These are phyloP conservation scores for Aphrophora alni DNA, from an alignment of 2,888 invertebrate species.

Conservation along the genomic window DNA sequence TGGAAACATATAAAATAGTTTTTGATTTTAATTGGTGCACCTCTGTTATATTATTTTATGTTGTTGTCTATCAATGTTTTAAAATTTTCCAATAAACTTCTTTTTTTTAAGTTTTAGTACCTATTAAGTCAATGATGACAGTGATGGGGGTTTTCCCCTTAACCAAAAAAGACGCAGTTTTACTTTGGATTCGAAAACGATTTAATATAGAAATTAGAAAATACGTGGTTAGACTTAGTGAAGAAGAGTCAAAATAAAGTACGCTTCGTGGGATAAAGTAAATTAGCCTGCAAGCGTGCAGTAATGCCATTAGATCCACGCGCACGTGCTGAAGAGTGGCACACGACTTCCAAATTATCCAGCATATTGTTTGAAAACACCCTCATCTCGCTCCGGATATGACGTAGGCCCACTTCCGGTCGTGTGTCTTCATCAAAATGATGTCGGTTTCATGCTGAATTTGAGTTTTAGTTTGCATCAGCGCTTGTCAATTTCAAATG, in stretches of 20 bases:
- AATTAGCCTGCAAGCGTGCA: neutral
- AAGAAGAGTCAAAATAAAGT: neutral
- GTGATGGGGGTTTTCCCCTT: too few species aligned
- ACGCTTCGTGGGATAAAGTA: neutral
- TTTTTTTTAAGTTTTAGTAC: too few species aligned
- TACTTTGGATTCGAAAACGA: too few species aligned
- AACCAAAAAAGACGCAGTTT: too few species aligned
- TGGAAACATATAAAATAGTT: too few species aligned
- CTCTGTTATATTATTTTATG: too few species aligned
- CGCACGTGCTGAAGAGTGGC: slow-evolving; percentile 21
- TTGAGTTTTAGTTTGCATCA: slow-evolving; percentile 37
- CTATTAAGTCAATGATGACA: too few species aligned
- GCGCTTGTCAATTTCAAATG: slow-evolving; percentile 28
- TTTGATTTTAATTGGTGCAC: too few species aligned
- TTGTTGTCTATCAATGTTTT: too few species aligned
- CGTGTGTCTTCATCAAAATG: slow-evolving; percentile 33
- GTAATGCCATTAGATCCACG: slow-evolving; percentile 31
- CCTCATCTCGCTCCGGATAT: slow-evolving; percentile 36
- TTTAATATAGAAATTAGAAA: too few species aligned
- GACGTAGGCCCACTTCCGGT: slow-evolving; percentile 40
- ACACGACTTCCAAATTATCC: neutral
- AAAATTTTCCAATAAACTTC: too few species aligned
- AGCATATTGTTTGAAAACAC: neutral
- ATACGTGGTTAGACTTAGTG: too few species aligned
- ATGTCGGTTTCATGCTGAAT: slow-evolving; percentile 41